Evolutionary conservation across 2,888 invertebrate genomes (phyloP).

Genomic region (Cynaeus angustus): DNA sequence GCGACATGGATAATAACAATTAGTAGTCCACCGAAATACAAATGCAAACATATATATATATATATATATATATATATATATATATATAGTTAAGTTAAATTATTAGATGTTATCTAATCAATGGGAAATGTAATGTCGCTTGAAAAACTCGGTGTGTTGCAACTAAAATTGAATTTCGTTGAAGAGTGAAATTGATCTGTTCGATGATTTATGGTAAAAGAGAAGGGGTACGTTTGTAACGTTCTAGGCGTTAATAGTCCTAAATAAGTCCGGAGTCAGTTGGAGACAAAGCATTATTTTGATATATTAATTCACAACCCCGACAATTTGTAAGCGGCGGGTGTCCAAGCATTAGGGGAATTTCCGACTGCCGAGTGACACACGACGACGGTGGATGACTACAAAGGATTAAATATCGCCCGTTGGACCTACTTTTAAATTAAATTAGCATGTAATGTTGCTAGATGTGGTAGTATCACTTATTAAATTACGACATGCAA

Average conservation of each 20-base stretch:
- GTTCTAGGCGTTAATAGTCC: slow-evolving; percentile 52
- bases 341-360: slow-evolving; percentile 62
- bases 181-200: slow-evolving; percentile 43
- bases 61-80: no score
- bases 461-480: slow-evolving; percentile 66
- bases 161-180: slow-evolving; percentile 35
- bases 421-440: slow-evolving; percentile 66
- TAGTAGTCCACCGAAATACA: neutral
- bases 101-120: slow-evolving; percentile 19
- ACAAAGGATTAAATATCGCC: slow-evolving; percentile 66
- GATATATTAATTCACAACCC: slow-evolving; percentile 68
- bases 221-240: slow-evolving; percentile 43
- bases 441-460: slow-evolving; percentile 69
- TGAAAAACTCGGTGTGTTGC: slow-evolving; percentile 6
- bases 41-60: no score
- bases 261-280: slow-evolving; percentile 53
- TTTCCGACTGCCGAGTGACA: slow-evolving; percentile 62
- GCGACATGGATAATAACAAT: neutral
- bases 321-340: slow-evolving; percentile 68
- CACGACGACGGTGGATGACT: slow-evolving; percentile 63
- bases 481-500: slow-evolving; percentile 69
- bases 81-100: no score
- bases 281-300: slow-evolving; percentile 61
- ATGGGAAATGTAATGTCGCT: neutral
- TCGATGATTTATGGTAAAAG: slow-evolving; percentile 43